Conservation (phyloP, 2,797 vertebrate species). For the Bradypus variegatus region DNA sequence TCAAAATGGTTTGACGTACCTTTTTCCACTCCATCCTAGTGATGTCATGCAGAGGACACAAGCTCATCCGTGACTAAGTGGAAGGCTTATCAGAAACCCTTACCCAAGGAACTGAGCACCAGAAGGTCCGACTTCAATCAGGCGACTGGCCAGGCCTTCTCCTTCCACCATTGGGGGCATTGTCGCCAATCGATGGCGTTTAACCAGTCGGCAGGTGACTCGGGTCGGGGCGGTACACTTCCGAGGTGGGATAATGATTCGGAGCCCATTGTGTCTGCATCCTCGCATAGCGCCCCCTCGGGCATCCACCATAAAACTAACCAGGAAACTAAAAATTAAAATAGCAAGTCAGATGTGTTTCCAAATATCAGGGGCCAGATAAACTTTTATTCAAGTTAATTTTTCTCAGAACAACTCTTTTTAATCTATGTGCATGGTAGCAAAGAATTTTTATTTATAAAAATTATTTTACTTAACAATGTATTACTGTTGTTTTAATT, state of each 20-base stretch:
- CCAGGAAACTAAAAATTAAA: conserved; percentile 86
- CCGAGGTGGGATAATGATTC: conserved; percentile 93
- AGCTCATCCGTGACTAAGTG: not conserved
- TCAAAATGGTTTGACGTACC: rapidly evolving
- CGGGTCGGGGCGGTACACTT: conserved; percentile 95
- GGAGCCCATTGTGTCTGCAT: conserved; percentile 93
- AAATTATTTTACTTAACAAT: not conserved
- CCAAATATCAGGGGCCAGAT: rapidly evolving
- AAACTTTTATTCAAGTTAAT: rapidly evolving
- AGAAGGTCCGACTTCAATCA: conserved; percentile 96
- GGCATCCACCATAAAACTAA: conserved; percentile 99
- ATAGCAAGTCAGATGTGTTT: conserved; percentile 15
- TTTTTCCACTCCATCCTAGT: not conserved
- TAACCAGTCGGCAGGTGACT: conserved; percentile 95
- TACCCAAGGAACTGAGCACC: conserved; percentile 99
- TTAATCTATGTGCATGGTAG: not conserved
- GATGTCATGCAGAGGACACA: not conserved
- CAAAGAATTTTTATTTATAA: not conserved
- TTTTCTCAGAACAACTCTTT: not conserved
- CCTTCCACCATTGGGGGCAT: conserved; percentile 98
- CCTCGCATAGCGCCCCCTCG: conserved; percentile 97
- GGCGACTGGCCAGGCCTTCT: conserved; percentile 91
- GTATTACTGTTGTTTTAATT: not conserved
- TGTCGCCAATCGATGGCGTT: conserved; percentile 92
- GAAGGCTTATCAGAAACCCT: conserved; percentile 67